Conservation (phyloP, 2,113 vertebrate species). For the Stegostoma tigrinum region DNA sequence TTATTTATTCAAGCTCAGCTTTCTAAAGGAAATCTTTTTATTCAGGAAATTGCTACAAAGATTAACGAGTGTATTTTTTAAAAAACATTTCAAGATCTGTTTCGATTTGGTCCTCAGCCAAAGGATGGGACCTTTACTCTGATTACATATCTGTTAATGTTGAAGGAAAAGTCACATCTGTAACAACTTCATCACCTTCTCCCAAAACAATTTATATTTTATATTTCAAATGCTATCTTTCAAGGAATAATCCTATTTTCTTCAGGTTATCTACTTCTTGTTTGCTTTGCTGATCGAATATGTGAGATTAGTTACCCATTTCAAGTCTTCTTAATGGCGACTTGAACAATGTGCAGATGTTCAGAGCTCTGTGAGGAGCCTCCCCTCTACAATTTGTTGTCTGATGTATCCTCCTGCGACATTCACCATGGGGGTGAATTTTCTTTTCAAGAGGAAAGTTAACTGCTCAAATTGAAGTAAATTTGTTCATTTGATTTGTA, state of each 20-base stretch:
- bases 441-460: neutral
- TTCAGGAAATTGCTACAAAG: neutral
- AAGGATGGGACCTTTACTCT: neutral
- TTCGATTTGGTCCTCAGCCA: neutral
- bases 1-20: constrained; percentile 27
- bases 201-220: neutral
- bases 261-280: neutral
- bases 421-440: neutral
- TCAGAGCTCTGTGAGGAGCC: neutral
- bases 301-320: neutral
- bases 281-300: neutral
- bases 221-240: neutral
- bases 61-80: neutral
- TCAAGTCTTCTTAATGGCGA: neutral
- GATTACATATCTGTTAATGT: neutral
- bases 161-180: neutral
- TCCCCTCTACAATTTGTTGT: neutral
- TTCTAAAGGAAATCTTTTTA: neutral
- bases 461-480: neutral
- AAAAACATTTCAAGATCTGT: constrained; percentile 4
- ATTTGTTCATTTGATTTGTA: neutral
- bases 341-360: neutral
- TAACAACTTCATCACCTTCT: neutral
- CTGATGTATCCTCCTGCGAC: neutral
- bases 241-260: neutral